Evolutionary conservation across 2,797 vertebrate genomes (phyloP).

Genomic region (Sibirionetta formosa): DNA sequence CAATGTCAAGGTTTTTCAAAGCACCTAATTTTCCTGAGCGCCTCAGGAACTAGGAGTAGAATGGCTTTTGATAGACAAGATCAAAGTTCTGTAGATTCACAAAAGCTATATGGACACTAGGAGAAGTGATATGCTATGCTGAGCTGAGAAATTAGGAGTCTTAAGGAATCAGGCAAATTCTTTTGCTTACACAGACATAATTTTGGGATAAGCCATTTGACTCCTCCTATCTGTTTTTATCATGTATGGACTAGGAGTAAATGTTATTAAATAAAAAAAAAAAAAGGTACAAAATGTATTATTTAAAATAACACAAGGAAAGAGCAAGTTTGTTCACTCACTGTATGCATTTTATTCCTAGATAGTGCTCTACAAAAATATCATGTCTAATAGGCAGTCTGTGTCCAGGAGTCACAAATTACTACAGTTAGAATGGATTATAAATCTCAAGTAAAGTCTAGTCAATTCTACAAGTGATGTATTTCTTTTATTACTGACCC

Average conservation of each 20-base stretch:
- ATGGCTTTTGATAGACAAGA: not conserved
- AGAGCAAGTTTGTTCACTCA: not conserved
- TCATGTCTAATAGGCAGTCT: constrained; percentile 33
- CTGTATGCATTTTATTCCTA: constrained; percentile 24
- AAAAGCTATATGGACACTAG: not conserved
- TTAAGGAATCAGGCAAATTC: not conserved
- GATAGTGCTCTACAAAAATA: constrained; percentile 56
- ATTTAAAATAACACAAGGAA: not conserved
- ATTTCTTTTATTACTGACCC: constrained; percentile 78
- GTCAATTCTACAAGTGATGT: constrained; percentile 73
- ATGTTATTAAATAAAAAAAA: not conserved
- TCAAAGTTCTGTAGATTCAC: not conserved
- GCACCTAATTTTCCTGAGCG: not conserved
- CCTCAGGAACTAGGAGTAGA: not conserved
- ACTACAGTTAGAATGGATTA: constrained; percentile 56
- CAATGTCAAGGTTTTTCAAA: not conserved
- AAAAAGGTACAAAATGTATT: not conserved
- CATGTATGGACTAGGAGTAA: not conserved
- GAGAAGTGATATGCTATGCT: not conserved
- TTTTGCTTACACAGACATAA: fast-evolving
- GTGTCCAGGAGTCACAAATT: constrained; percentile 69
- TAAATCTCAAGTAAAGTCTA: constrained; percentile 75
- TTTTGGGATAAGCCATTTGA: not conserved
- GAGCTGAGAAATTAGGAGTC: not conserved
- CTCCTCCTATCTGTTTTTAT: not conserved